Percentiles rank a stretch among this genome's conserved stretches.
phyloP scores from a whole-genome alignment of 2,797 vertebrate genomes.

The Chromis chromis region DNA sequence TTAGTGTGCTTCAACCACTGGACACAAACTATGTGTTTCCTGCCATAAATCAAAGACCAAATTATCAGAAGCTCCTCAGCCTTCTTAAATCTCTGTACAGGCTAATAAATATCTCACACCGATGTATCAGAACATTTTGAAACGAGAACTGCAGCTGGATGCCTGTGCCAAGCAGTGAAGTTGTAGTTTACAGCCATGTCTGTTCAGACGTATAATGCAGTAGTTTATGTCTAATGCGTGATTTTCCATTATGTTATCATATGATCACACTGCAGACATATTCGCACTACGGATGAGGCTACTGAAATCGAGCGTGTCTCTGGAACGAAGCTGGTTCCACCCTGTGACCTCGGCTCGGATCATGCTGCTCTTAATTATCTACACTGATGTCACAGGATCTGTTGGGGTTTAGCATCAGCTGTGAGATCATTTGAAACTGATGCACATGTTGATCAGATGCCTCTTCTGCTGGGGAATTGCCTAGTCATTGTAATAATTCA shows the following conservation, averaged over 20 bases:
- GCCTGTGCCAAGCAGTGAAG: too few species aligned
- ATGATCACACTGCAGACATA: too few species aligned
- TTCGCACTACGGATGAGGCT: too few species aligned
- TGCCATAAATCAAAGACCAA: background rate
- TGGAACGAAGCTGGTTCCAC: too few species aligned
- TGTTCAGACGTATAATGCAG: background rate
- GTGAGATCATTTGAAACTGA: constrained; percentile 6
- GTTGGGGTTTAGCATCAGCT: background rate
- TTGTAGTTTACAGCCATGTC: background rate
- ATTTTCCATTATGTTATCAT: too few species aligned
- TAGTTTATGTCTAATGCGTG: too few species aligned
- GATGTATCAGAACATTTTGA: background rate
- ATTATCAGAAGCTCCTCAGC: background rate
- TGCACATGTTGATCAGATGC: constrained; percentile 8
- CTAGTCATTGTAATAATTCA: too few species aligned
- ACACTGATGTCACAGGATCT: constrained; percentile 8
- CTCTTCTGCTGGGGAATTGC: background rate
- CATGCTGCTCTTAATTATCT: background rate
- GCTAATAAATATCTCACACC: background rate
- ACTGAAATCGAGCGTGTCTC: too few species aligned
- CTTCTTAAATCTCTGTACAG: background rate
- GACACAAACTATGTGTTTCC: background rate
- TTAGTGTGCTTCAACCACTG: background rate
- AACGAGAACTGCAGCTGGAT: too few species aligned
- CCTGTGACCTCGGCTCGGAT: background rate